Evolutionary conservation across 2,113 vertebrate genomes (phyloP), one percentile per base, ranked within the genome.

Genomic region (Pavo muticus): DNA sequence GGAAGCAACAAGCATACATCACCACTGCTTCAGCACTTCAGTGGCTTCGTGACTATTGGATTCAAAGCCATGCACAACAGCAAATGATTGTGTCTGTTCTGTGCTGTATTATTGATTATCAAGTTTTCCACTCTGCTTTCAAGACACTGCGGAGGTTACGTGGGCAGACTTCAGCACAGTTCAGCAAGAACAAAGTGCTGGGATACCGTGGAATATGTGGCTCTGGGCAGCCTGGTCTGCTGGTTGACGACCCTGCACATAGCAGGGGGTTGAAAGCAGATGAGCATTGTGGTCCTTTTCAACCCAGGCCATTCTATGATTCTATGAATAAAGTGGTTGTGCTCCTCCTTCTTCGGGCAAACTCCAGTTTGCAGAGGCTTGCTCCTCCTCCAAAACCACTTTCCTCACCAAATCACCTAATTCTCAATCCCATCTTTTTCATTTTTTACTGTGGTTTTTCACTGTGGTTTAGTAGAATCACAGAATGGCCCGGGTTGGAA

Each of bases 41-140:
- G 64, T 25, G 44, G 20, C 40, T 85, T 64, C 59, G 70, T 9
- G 47, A 71, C n/a, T 4, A 67, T 80, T 77, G 57, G 56, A 81
- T 68, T 47, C 85, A 74, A 87, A 95, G 45, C 64, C 4, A 2
- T 0, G 35, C 64, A 64, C 68, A 72, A 80, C 57, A 77, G 88
- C 50, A 83, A 86, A 83, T 91, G 25, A 77, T 59, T 37, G 76
- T 59, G 60, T 77, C 85, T 67, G 40, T 39, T 80, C 48, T 8
- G 13, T 13, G 47, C 85, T 74, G 59, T 11, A 67, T 70, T 85
- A 81, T 24, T 32, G 37, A 88, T 85, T 45, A 65, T 6, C 69
- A 76, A 37, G 35, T 80, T 90, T 69, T 87, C 85, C 93, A 88
- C 40, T 40, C 70, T 3, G 61, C 59, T 95, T 89, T 75, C 64